Conservation (phyloP, 2,888 invertebrate genomes). For the Druceiella hillmani region DNA sequence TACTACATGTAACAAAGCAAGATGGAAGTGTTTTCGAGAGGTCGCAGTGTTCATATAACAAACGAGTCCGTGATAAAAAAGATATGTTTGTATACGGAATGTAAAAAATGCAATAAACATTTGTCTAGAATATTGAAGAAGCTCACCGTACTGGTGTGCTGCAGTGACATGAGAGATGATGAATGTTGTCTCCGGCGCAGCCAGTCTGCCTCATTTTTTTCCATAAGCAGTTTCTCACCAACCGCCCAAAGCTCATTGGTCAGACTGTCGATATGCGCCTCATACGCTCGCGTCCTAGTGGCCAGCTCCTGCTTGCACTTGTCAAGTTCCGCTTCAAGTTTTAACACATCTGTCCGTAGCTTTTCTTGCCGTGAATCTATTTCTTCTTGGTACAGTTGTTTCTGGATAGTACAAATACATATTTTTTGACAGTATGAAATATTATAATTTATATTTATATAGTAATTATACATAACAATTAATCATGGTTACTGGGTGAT, state of each 20-base stretch:
- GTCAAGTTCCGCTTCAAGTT: conserved; percentile 44
- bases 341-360: conserved; percentile 48
- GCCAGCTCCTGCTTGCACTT: conserved; percentile 49
- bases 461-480: no score
- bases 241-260: conserved; percentile 57
- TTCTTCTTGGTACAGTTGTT: conserved; percentile 59
- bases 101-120: no score
- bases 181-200: conserved; percentile 37
- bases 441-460: conserved; percentile 2
- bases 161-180: conserved; percentile 44
- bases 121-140: no score
- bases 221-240: conserved; percentile 54
- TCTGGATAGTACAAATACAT: conserved; percentile 40
- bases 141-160: conserved; percentile 42
- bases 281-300: conserved; percentile 35
- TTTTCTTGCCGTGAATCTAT: conserved; percentile 46
- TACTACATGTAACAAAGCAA: no score
- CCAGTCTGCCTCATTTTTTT: conserved; percentile 53
- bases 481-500: no score
- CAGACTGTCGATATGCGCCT: conserved; percentile 39
- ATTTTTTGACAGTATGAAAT: conserved; percentile 9
- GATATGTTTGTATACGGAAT: no score
- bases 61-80: no score
- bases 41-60: no score
- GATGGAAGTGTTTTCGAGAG: no score